These are phyloP conservation scores for Cephus runcator DNA, from an alignment of 2,888 invertebrate species.

Conservation along the genomic window DNA sequence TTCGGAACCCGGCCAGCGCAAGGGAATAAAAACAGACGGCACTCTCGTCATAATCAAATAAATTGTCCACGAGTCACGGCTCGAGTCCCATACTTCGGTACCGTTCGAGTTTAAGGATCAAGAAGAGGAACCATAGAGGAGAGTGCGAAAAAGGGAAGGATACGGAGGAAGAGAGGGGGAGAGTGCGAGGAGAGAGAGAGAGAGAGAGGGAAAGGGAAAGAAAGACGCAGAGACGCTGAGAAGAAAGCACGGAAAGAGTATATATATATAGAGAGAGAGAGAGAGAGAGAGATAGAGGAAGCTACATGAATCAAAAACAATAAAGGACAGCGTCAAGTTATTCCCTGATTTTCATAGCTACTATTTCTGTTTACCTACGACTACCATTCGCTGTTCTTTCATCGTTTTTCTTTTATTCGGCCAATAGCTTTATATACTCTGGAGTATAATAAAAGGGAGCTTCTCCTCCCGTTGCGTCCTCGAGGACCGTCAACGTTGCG, in stretches of 20 bases:
- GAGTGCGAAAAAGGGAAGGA: background rate
- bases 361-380: background rate
- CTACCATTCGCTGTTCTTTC: background rate
- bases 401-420: background rate
- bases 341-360: background rate
- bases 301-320: background rate
- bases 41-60: background rate
- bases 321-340: background rate
- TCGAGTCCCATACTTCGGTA: background rate
- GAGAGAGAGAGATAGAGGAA: background rate
- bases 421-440: no score
- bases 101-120: background rate
- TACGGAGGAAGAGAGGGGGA: no score
- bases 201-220: background rate
- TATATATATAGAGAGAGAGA: no score
- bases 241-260: conserved; percentile 5
- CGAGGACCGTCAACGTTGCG: background rate
- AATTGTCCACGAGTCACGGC: background rate
- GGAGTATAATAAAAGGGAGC: no score
- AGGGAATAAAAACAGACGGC: background rate
- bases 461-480: background rate
- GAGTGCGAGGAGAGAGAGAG: conserved; percentile 10
- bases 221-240: background rate
- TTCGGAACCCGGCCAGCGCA: background rate
- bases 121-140: background rate